Evolutionary conservation across 2,113 vertebrate species (phyloP), one percentile per base, ranked within the genome.

Genomic region (Dromas ardeola): DNA sequence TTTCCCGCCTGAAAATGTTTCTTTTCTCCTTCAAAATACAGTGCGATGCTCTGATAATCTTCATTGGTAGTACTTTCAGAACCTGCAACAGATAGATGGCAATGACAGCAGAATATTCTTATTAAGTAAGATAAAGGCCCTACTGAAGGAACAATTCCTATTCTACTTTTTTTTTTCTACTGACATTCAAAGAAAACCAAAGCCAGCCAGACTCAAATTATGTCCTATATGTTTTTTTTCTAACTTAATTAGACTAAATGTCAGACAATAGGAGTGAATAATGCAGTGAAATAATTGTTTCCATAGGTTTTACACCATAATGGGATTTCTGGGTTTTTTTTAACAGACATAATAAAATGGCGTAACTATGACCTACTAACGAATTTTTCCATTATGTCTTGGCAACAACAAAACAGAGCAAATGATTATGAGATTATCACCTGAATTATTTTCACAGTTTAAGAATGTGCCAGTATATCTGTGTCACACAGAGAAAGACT

Each of bases 21-120:
- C 97, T 99, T 99, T 91, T 99, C 99, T 89, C 98, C 99, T 97
- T 99, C 99, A 96, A 99, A 99, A 97, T 99, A 99, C 0, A 99
- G 98, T 23, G 99, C 99, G 2, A 99, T 99, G 96, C 99, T 99
- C 97, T 99, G 99, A 95, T 99, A 99, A 93, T 99, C 99, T 95
- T 99, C 99, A 88, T 98, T 99, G 29, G 98, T 98, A 3, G 99
- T 98, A 38, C 97, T 97, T 95, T 99, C 98, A 62, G 99, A 98
- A 86, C 99, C 99, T 99, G 96, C 42, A 96, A 95, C 4, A 96
- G 38, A 96, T 12, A 79, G 50, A 85, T 21, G 59, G 2, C 34
- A 90, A 86, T 29, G 27, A 72, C 2, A 87, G 43, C 34, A 81
- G 19, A 25, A 10, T 52, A 63, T 42, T 83, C 17, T 82, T 63